phyloP scores from a whole-genome alignment of 1,140 invertebrate species.

The Macrocentrus cingulum region DNA sequence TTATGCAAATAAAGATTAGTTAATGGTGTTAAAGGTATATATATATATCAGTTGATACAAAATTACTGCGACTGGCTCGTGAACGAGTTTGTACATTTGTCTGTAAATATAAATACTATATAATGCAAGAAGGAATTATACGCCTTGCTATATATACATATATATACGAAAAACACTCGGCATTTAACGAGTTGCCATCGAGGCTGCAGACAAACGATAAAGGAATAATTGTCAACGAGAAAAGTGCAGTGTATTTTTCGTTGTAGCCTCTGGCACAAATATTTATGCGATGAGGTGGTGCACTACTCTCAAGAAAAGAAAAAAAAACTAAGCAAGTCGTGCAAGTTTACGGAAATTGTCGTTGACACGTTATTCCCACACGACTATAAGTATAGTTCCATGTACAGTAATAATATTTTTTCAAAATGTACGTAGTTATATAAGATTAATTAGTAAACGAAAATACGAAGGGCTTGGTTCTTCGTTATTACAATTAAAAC shows the following conservation, averaged over 20 bases:
- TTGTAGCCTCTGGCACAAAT: too few species aligned
- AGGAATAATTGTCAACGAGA: not conserved
- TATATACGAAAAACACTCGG: slow-evolving; percentile 24
- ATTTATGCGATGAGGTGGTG: too few species aligned
- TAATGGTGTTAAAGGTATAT: slow-evolving; percentile 1
- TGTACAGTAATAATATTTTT: slow-evolving; percentile 56
- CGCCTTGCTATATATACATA: slow-evolving; percentile 3
- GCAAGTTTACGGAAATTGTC: not conserved
- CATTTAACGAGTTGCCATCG: slow-evolving; percentile 12
- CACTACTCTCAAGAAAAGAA: too few species aligned
- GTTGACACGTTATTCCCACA: not conserved
- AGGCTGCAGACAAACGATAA: not conserved
- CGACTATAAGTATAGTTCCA: slow-evolving; percentile 46
- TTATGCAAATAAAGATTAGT: slow-evolving; percentile 10
- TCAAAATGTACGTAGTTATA: slow-evolving; percentile 43
- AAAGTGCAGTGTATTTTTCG: too few species aligned
- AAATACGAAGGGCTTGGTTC: slow-evolving; percentile 15
- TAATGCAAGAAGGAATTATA: not conserved
- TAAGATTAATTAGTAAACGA: slow-evolving; percentile 40
- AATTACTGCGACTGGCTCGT: slow-evolving; percentile 4
- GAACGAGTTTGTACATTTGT: slow-evolving; percentile 12
- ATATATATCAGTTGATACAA: not conserved
- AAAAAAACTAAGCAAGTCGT: not conserved
- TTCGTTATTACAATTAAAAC: not conserved
- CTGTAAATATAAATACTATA: not conserved